These are phyloP conservation scores for Acyrthosiphon pisum DNA, from an alignment of 1,140 invertebrate species.

Conservation along the genomic window DNA sequence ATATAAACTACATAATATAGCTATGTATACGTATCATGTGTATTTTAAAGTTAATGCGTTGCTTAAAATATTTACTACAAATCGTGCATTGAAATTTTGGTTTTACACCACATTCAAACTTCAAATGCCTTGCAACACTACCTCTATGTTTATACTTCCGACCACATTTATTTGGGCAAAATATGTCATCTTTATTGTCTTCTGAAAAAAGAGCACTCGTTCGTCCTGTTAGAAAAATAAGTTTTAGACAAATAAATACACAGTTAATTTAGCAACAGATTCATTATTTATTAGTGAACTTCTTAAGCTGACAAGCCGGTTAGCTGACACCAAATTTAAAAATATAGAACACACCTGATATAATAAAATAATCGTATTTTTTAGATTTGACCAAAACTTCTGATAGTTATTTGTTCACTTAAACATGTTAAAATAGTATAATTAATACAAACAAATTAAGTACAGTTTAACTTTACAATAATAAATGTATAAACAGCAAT, in stretches of 20 bases:
- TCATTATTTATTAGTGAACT: conserved; percentile 29
- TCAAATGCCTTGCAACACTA: conserved; percentile 59
- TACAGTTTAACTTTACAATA: not conserved
- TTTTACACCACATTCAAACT: conserved; percentile 60
- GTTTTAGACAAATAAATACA: conserved; percentile 35
- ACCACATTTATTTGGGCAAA: conserved; percentile 56
- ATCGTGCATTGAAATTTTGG: conserved; percentile 60
- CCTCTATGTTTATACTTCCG: conserved; percentile 57
- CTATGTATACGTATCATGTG: conserved; percentile 61
- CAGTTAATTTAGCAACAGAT: not conserved
- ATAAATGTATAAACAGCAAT: not conserved
- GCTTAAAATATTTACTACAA: conserved; percentile 71
- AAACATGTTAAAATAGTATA: not conserved
- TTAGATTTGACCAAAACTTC: not conserved
- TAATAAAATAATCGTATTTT: not conserved
- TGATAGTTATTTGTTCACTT: not conserved
- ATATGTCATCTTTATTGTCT: conserved; percentile 34
- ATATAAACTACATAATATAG: conserved; percentile 39
- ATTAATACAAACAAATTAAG: not conserved
- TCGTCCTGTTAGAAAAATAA: conserved; percentile 39
- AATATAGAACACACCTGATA: conserved; percentile 22
- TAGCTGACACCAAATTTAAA: conserved; percentile 51
- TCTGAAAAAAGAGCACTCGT: conserved; percentile 8
- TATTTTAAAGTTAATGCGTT: conserved; percentile 68
- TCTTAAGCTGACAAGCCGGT: conserved; percentile 47